These are phyloP conservation scores for Drosophila takahashii DNA, from an alignment of 1,140 invertebrate genomes.

Conservation along the genomic window DNA sequence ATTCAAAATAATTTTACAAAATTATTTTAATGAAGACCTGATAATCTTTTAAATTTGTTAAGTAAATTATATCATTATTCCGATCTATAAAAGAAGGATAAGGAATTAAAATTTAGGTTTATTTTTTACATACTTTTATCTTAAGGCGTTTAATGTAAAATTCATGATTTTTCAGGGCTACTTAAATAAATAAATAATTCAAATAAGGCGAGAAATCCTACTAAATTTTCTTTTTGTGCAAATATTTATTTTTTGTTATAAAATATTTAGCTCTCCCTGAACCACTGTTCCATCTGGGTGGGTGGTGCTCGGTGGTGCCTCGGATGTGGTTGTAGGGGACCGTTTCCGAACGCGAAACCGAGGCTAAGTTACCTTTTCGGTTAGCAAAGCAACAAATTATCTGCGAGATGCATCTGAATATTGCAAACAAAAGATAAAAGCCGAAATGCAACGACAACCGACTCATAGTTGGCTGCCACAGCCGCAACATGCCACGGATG, in stretches of 20 bases:
- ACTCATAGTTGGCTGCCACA: slow-evolving; percentile 60
- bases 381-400: slow-evolving; percentile 75
- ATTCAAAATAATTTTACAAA: not conserved
- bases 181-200: too few relatives aligned
- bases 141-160: too few relatives aligned
- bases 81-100: too few relatives aligned
- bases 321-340: slow-evolving; percentile 33
- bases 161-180: too few relatives aligned
- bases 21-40: too few relatives aligned
- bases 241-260: not conserved
- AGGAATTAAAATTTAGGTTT: too few relatives aligned
- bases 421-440: slow-evolving; percentile 83
- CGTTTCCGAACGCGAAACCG: slow-evolving; percentile 44
- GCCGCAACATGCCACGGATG: slow-evolving; percentile 53
- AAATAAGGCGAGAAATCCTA: too few relatives aligned
- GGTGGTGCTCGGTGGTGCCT: slow-evolving; percentile 29
- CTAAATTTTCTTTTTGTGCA: too few relatives aligned
- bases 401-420: slow-evolving; percentile 81
- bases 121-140: too few relatives aligned
- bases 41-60: too few relatives aligned
- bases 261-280: not conserved
- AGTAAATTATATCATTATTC: too few relatives aligned
- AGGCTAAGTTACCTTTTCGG: slow-evolving; percentile 59
- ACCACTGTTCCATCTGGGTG: slow-evolving; percentile 42
- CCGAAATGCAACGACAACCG: slow-evolving; percentile 78